A percentile compares a stretch with the other conserved stretches of the same genome.
Evolutionary conservation across 2,113 vertebrate genomes (phyloP).

Genomic region (Vulpes lagopus): DNA sequence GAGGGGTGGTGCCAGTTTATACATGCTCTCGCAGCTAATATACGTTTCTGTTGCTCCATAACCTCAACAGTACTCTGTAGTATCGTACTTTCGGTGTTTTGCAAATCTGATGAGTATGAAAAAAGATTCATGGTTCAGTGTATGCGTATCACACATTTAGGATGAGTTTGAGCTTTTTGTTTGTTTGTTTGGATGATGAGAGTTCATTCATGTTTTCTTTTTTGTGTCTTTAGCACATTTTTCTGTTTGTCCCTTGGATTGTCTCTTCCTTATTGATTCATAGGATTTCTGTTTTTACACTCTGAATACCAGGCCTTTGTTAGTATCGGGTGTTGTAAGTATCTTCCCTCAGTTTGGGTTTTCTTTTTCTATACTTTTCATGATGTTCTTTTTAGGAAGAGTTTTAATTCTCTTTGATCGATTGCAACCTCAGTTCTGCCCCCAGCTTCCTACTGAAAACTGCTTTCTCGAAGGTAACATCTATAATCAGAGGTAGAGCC

Average conservation of each 20-base stretch:
- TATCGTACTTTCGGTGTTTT: neutral
- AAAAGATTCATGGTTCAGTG: neutral
- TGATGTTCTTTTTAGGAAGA: neutral
- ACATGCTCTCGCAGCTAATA: neutral
- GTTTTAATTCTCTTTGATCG: neutral
- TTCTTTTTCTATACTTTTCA: neutral
- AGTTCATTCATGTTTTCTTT: constrained; percentile 31
- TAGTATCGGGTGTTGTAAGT: neutral
- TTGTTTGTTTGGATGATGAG: neutral
- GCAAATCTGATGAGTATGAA: neutral
- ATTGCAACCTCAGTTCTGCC: neutral
- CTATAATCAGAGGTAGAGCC: neutral
- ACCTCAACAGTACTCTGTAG: neutral
- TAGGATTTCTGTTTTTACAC: neutral
- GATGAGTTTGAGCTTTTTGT: neutral
- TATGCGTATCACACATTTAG: neutral
- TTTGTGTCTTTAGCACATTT: neutral
- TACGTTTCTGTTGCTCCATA: neutral
- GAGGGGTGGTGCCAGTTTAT: neutral
- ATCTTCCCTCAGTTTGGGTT: neutral
- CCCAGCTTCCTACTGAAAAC: neutral
- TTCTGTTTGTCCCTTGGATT: neutral
- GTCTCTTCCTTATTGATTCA: neutral
- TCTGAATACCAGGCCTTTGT: neutral
- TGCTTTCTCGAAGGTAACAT: neutral